phyloP scores from a whole-genome alignment of 2,888 invertebrate species.

The Spisula solida region DNA sequence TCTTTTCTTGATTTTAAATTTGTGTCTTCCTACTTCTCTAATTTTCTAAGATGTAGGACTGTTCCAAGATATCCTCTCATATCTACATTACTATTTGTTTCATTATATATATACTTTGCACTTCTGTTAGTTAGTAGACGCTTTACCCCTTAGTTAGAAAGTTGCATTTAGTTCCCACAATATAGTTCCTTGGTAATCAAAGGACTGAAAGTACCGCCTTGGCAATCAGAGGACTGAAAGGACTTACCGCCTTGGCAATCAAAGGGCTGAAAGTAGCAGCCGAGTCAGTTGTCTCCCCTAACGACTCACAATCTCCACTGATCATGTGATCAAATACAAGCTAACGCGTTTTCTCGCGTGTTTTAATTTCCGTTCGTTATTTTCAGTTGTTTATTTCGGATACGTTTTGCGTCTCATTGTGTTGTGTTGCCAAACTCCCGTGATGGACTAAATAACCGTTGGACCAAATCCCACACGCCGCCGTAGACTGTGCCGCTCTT shows the following conservation, averaged over 20 bases:
- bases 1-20: background rate
- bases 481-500: slow-evolving; percentile 5
- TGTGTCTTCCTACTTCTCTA: background rate
- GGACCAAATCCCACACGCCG: slow-evolving; percentile 3
- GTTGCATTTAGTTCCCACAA: slow-evolving; percentile 3
- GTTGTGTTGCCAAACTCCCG: background rate
- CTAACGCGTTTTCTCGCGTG: background rate
- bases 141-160: slow-evolving; percentile 29
- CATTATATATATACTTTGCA: slow-evolving; percentile 10
- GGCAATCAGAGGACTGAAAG: background rate
- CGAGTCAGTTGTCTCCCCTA: background rate
- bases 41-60: background rate
- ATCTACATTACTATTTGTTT: slow-evolving; percentile 4
- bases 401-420: slow-evolving; percentile 12
- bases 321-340: background rate
- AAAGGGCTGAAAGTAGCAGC: background rate
- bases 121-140: slow-evolving; percentile 20
- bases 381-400: slow-evolving; percentile 31
- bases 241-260: too few relatives aligned
- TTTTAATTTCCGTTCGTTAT: slow-evolving; percentile 24
- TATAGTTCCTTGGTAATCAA: background rate
- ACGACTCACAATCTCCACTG: background rate
- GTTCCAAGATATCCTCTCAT: background rate
- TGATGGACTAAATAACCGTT: slow-evolving; percentile 3
- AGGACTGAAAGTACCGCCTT: background rate